Percentiles rank a stretch among this genome's conserved stretches.
phyloP scores from a whole-genome alignment of 2,113 vertebrate species.

The Thymallus thymallus region DNA sequence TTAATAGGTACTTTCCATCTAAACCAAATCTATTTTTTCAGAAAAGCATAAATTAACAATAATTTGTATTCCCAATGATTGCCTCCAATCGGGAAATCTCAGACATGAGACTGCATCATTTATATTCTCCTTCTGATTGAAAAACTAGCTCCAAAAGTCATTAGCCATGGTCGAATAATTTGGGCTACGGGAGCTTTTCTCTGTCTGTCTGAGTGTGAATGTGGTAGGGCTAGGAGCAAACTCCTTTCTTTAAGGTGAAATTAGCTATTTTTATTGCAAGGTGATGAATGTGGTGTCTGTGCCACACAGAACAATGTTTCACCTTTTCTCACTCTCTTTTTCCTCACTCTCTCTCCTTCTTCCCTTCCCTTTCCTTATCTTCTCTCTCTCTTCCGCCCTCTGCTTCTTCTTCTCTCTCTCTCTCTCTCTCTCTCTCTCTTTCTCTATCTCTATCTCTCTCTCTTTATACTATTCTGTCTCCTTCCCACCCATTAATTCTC shows the following conservation, averaged over 20 bases:
- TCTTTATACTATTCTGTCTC: too few relatives aligned
- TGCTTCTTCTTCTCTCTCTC: too few relatives aligned
- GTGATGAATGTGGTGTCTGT: conserved; percentile 59
- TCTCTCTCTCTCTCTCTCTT: too few relatives aligned
- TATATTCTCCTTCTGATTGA: neutral
- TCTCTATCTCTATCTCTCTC: too few relatives aligned
- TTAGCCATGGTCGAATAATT: conserved; percentile 69
- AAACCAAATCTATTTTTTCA: conserved; percentile 50
- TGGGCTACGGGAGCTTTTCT: conserved; percentile 54
- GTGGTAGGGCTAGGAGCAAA: conserved; percentile 48
- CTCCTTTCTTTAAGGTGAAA: conserved; percentile 54
- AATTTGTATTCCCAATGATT: too few relatives aligned
- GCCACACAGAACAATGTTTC: conserved; percentile 24
- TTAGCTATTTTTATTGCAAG: conserved; percentile 56
- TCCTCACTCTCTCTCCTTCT: conserved; percentile 9
- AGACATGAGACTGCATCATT: neutral
- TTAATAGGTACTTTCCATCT: too few relatives aligned
- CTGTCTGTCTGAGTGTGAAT: conserved; percentile 27
- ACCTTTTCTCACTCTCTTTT: conserved; percentile 22
- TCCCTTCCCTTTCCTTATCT: neutral
- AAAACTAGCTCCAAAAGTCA: conserved; percentile 40
- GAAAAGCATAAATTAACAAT: neutral
- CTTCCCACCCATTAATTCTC: neutral
- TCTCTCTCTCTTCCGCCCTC: conserved; percentile 29
- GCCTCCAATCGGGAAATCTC: too few relatives aligned